Percentiles rank a stretch among this genome's conserved stretches.
Conservation (phyloP, 2,113 vertebrate genomes). For the Illadopsis cleaveri region DNA sequence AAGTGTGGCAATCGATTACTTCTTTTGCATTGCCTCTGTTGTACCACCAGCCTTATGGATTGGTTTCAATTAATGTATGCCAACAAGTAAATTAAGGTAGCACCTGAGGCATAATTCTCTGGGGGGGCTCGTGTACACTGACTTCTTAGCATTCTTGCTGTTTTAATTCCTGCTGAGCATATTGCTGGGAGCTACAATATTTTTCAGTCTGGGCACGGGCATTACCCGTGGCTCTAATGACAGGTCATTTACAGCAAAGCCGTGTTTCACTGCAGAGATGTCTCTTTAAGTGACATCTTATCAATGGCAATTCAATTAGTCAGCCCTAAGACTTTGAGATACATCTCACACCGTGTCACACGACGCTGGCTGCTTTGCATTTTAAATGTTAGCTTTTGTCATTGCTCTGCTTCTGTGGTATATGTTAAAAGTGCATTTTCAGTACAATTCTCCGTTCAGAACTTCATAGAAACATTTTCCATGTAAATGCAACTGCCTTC, state of each 20-base stretch:
- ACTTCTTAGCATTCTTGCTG: constrained; percentile 44
- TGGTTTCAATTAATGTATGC: constrained; percentile 77
- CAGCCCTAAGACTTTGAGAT: constrained; percentile 62
- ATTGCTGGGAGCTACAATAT: constrained; percentile 76
- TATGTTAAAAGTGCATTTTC: neutral
- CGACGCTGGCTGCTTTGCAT: constrained; percentile 59
- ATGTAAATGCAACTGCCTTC: neutral
- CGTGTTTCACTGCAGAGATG: constrained; percentile 77
- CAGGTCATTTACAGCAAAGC: constrained; percentile 80
- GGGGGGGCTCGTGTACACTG: constrained; percentile 42
- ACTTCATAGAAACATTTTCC: neutral
- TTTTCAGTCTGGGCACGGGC: constrained; percentile 81
- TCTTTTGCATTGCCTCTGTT: constrained; percentile 35
- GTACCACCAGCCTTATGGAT: constrained; percentile 74
- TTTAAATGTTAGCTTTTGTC: constrained; percentile 58
- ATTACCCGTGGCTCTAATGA: constrained; percentile 80
- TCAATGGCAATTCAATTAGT: constrained; percentile 92
- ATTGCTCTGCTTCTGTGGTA: neutral
- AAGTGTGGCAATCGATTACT: constrained; percentile 22
- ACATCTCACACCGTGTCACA: constrained; percentile 53
- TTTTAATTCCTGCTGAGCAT: constrained; percentile 75
- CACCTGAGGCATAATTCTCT: constrained; percentile 76
- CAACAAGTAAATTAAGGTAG: constrained; percentile 78
- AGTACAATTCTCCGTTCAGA: neutral
- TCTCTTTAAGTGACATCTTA: constrained; percentile 84